These are phyloP conservation scores for Heliconius himera DNA, from an alignment of 1,140 invertebrate genomes.

Conservation along the genomic window DNA sequence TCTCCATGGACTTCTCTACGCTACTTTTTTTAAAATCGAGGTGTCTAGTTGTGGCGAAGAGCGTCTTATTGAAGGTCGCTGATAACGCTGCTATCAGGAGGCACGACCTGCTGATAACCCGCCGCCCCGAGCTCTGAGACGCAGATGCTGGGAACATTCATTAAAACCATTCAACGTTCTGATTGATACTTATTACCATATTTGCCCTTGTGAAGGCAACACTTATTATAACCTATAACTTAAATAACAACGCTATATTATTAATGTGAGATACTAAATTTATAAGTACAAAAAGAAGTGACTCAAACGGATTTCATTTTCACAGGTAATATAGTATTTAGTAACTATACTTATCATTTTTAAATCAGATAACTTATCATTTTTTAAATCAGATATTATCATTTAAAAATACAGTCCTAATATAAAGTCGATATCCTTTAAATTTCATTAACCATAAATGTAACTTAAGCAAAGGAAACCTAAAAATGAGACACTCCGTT, in stretches of 20 bases:
- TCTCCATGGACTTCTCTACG: background rate
- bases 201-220: conserved; percentile 11
- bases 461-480: too few species aligned
- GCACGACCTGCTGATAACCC: conserved; percentile 31
- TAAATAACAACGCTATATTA: background rate
- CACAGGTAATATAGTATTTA: background rate
- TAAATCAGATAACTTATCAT: too few species aligned
- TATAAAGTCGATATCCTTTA: too few species aligned
- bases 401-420: too few species aligned
- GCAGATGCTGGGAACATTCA: background rate
- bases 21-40: background rate
- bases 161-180: background rate
- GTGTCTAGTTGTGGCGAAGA: conserved; percentile 20
- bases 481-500: too few species aligned
- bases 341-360: background rate
- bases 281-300: background rate
- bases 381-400: too few species aligned
- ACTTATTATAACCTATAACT: background rate
- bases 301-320: conserved; percentile 1
- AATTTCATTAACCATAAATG: too few species aligned
- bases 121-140: conserved; percentile 1
- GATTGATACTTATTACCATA: background rate
- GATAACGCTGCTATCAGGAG: conserved; percentile 30
- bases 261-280: background rate
- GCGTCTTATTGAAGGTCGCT: conserved; percentile 23